Conservation (phyloP, 2,113 vertebrate genomes). For the Macquaria australasica region DNA sequence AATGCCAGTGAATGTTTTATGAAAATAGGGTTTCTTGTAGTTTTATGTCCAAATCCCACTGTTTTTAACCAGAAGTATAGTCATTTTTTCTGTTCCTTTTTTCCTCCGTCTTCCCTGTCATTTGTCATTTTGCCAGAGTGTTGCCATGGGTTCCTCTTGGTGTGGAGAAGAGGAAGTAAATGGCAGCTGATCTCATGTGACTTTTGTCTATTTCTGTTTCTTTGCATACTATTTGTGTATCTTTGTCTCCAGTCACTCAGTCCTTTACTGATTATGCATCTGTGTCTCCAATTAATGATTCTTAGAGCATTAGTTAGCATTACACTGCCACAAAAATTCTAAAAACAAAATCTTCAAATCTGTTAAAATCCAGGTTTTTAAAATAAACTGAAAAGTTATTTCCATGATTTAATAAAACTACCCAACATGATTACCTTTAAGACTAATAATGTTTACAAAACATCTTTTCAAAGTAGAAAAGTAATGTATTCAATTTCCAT, state of each 20-base stretch:
- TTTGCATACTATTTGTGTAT: constrained; percentile 58
- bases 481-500: background rate
- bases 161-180: constrained; percentile 41
- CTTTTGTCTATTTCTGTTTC: constrained; percentile 22
- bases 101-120: background rate
- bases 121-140: background rate
- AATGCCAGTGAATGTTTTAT: background rate
- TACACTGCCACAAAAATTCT: too few relatives aligned
- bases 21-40: background rate
- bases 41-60: background rate
- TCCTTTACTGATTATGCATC: background rate
- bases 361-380: background rate
- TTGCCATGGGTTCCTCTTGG: background rate
- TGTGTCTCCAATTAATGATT: background rate
- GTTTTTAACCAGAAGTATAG: background rate
- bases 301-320: background rate
- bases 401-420: background rate
- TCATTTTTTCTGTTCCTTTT: background rate
- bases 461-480: background rate
- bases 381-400: background rate
- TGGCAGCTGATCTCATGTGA: constrained; percentile 45
- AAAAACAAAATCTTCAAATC: background rate
- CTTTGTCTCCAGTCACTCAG: background rate
- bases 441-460: background rate
- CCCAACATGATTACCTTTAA: background rate